Conservation (phyloP, 2,113 vertebrate species). For the Aphyosemion australe region DNA sequence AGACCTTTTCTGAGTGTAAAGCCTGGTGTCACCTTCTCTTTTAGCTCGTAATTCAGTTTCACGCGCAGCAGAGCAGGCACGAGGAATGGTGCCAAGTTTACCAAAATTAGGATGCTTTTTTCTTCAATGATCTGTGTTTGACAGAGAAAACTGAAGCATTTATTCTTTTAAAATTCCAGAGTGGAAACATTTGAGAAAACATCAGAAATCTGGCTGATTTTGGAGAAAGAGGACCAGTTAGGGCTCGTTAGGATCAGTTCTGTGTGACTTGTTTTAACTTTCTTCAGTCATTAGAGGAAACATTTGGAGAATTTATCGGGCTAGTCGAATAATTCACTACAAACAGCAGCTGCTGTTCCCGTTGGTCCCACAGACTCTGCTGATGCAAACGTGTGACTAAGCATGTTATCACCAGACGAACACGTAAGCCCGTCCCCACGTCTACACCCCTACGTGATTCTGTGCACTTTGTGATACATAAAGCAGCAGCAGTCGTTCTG, state of each 20-base stretch:
- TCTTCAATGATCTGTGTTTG: no score
- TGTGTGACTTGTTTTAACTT: no score
- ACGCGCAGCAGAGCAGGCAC: conserved; percentile 37
- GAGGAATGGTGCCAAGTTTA: not conserved
- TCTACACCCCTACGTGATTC: not conserved
- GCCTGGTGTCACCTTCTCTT: conserved; percentile 57
- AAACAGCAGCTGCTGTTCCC: conserved; percentile 7
- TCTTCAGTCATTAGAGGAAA: no score
- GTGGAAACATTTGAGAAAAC: no score
- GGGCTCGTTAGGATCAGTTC: no score
- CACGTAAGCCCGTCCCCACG: not conserved
- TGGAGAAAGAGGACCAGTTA: no score
- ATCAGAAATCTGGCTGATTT: no score
- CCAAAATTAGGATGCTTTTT: no score
- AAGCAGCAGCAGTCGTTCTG: not conserved
- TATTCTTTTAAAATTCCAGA: no score
- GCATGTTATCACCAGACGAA: conserved; percentile 10
- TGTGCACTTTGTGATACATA: not conserved
- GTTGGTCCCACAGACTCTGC: not conserved
- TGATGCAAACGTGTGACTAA: conserved; percentile 18
- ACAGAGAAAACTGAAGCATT: no score
- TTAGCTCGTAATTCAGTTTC: conserved; percentile 38
- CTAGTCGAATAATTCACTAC: not conserved
- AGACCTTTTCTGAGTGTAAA: conserved; percentile 56
- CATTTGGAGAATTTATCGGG: no score